Percentiles rank a stretch among this genome's conserved stretches.
These are phyloP conservation scores for Brenthis hecate DNA, from an alignment of 2,888 invertebrate genomes.

Conservation along the genomic window DNA sequence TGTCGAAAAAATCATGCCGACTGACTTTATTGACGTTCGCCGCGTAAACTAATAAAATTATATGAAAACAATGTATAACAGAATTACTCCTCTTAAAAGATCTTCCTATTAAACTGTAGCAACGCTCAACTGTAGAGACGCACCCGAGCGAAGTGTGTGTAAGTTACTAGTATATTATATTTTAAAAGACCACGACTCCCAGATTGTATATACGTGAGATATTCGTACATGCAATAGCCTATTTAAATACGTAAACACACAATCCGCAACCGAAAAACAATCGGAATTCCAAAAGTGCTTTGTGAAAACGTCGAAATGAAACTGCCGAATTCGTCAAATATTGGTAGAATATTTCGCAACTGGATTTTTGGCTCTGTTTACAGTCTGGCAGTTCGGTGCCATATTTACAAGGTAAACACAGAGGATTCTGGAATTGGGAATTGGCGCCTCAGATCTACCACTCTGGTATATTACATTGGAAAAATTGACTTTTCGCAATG, in stretches of 20 bases:
- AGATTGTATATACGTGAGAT: not conserved
- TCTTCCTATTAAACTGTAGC: too few species aligned
- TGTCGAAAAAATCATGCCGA: too few species aligned
- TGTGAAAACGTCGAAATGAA: constrained; percentile 41
- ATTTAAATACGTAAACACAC: constrained; percentile 18
- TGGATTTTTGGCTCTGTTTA: constrained; percentile 58
- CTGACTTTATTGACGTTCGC: too few species aligned
- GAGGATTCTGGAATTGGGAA: constrained; percentile 52
- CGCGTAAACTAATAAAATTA: too few species aligned
- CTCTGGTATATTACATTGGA: constrained; percentile 37
- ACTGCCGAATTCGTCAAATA: constrained; percentile 50
- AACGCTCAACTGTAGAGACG: too few species aligned
- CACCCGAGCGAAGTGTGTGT: too few species aligned
- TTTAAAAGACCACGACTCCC: not conserved
- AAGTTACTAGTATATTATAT: not conserved
- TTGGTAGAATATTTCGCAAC: constrained; percentile 52
- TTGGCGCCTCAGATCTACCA: constrained; percentile 43
- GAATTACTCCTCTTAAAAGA: too few species aligned
- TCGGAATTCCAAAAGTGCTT: constrained; percentile 35
- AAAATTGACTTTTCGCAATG: not conserved
- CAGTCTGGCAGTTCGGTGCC: constrained; percentile 59
- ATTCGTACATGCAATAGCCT: not conserved
- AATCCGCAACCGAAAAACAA: constrained; percentile 28
- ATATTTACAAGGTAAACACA: constrained; percentile 68
- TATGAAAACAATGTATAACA: too few species aligned